Percentiles rank a stretch among this genome's conserved stretches.
Evolutionary conservation across 2,888 invertebrate genomes (phyloP).

Genomic region (Lepidocyrtinus sp.): DNA sequence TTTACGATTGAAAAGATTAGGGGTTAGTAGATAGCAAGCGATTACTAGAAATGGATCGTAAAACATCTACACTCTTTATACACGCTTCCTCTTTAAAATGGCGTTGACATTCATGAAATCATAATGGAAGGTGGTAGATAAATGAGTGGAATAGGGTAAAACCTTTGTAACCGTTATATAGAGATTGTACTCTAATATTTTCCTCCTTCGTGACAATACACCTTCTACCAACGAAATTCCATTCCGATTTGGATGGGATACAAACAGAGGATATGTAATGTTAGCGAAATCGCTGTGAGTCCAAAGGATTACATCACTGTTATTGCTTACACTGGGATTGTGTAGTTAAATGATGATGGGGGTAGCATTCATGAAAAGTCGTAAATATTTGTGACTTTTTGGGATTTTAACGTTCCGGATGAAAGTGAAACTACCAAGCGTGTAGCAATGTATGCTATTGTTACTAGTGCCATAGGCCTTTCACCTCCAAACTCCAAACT

Average conservation of each 20-base stretch:
- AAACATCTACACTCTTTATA: slow-evolving; percentile 16
- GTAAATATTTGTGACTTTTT: slow-evolving; percentile 55
- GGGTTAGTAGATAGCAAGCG: slow-evolving; percentile 27
- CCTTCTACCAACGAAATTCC: not conserved
- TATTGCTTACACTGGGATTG: slow-evolving; percentile 8
- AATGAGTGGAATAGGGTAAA: slow-evolving; percentile 2
- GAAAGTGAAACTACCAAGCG: slow-evolving; percentile 10
- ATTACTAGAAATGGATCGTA: slow-evolving; percentile 37
- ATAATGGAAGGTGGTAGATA: slow-evolving; percentile 7
- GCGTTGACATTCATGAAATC: slow-evolving; percentile 43
- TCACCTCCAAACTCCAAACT: slow-evolving; percentile 22
- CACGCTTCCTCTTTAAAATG: slow-evolving; percentile 15
- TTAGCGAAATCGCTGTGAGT: slow-evolving; percentile 4
- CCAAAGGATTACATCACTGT: slow-evolving; percentile 9
- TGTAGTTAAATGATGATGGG: slow-evolving; percentile 7
- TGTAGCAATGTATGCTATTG: slow-evolving; percentile 17
- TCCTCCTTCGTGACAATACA: not conserved
- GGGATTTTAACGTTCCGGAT: slow-evolving; percentile 54
- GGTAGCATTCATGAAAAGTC: slow-evolving; percentile 28
- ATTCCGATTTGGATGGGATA: too few species aligned
- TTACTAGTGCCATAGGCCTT: slow-evolving; percentile 45
- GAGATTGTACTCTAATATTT: slow-evolving; percentile 8
- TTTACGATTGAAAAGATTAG: slow-evolving; percentile 30
- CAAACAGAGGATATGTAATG: not conserved
- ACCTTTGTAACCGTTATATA: too few species aligned